Evolutionary conservation across 2,888 invertebrate species (phyloP).

Genomic region (Cotesia congregata): DNA sequence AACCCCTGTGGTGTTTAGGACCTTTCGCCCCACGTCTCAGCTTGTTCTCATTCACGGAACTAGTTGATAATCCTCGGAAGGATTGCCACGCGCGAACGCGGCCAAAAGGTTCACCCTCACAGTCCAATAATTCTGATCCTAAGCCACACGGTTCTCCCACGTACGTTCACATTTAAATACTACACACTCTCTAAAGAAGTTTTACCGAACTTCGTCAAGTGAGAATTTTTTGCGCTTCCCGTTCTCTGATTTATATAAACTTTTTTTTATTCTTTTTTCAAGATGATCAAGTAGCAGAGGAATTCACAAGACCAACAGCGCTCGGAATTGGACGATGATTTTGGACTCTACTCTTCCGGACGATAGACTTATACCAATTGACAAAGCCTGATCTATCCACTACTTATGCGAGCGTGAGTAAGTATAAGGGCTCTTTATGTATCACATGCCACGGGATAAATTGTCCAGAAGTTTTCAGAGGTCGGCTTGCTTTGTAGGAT

Average conservation of each 20-base stretch:
- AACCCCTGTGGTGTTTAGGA: conserved; percentile 46
- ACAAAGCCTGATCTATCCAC: conserved; percentile 26
- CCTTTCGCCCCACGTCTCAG: conserved; percentile 31
- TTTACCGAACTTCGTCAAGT: neutral
- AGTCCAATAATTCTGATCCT: conserved; percentile 37
- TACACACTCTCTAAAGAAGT: neutral
- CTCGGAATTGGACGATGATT: neutral
- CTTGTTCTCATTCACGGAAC: conserved; percentile 35
- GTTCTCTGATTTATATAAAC: neutral
- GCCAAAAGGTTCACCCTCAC: conserved; percentile 26
- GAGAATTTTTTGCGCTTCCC: conserved; percentile 15
- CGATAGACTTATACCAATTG: conserved; percentile 26
- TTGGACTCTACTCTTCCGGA: conserved; percentile 20
- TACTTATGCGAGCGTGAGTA: conserved; percentile 49
- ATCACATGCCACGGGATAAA: conserved; percentile 62
- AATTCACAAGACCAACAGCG: conserved; percentile 3
- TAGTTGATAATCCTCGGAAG: conserved; percentile 46
- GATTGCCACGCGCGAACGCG: conserved; percentile 46
- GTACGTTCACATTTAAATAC: conserved; percentile 35
- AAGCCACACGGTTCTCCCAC: conserved; percentile 28
- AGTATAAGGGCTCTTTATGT: conserved; percentile 51
- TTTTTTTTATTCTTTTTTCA: conserved; percentile 10
- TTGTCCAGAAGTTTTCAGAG: conserved; percentile 62
- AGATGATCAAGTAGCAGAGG: neutral
- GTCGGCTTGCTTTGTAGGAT: conserved; percentile 63